Evolutionary conservation across 2,888 invertebrate species (phyloP).

Genomic region (Caenorhabditis sinica): DNA sequence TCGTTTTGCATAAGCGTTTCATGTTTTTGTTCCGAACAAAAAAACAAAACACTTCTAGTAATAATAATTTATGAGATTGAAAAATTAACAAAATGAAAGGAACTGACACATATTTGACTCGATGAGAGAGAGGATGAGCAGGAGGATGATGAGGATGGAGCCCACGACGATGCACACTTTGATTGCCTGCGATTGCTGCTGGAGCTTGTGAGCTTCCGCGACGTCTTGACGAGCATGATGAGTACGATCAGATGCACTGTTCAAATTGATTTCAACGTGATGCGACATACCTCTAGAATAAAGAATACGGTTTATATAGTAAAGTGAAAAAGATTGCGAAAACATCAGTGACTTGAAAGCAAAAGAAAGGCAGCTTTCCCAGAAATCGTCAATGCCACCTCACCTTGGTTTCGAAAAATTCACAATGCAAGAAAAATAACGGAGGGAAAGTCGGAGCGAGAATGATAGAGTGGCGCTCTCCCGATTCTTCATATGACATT

Average conservation of each 20-base stretch:
- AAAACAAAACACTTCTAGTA: not conserved
- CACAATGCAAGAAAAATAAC: not conserved
- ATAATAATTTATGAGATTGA: not conserved
- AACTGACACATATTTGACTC: slow-evolving; percentile 2
- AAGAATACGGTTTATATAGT: not conserved
- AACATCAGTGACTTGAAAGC: too few species aligned
- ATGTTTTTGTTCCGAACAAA: not conserved
- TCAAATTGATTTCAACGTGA: slow-evolving; percentile 3
- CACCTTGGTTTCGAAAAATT: not conserved
- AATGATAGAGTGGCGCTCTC: slow-evolving; percentile 9
- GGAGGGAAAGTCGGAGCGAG: not conserved
- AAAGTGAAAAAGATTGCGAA: too few species aligned
- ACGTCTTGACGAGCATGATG: slow-evolving; percentile 8
- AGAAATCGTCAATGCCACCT: not conserved
- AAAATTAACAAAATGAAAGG: slow-evolving; percentile 1
- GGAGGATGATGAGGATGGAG: not conserved
- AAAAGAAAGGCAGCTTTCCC: too few species aligned
- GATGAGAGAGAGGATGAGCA: not conserved
- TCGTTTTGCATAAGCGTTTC: slow-evolving; percentile 7
- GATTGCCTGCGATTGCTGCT: not conserved
- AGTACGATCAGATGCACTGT: not conserved
- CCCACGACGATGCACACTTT: slow-evolving; percentile 4
- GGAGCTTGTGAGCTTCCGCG: not conserved
- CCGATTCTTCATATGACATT: slow-evolving; percentile 16
- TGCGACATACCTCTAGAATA: not conserved